Percentiles rank a stretch among this genome's conserved stretches.
Conservation (phyloP, 2,797 vertebrate species). For the Malurus leucopterus region DNA sequence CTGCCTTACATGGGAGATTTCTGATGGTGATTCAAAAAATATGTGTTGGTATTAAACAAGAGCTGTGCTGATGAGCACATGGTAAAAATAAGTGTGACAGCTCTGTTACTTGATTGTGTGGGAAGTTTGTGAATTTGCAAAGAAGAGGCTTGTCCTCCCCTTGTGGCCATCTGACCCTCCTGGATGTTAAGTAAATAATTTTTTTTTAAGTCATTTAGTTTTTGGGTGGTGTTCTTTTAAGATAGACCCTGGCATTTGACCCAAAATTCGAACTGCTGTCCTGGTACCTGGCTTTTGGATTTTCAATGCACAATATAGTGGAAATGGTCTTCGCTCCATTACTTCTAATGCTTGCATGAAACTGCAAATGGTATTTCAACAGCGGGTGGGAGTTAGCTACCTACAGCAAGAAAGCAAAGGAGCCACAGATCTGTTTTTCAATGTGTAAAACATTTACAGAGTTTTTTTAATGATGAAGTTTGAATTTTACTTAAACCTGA, state of each 20-base stretch:
- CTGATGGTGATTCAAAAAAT: constrained; percentile 11
- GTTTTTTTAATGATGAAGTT: not conserved
- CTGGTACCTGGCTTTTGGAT: constrained; percentile 26
- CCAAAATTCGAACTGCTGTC: constrained; percentile 38
- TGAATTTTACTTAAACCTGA: constrained; percentile 27
- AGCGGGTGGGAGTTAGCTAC: constrained; percentile 42
- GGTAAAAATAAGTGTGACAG: constrained; percentile 36
- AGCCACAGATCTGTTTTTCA: constrained; percentile 17
- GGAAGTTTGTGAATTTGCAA: constrained; percentile 19
- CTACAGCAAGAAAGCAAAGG: constrained; percentile 46
- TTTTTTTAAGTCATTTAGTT: constrained; percentile 4
- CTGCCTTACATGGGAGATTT: constrained; percentile 40
- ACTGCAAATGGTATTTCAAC: constrained; percentile 52
- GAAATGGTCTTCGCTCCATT: constrained; percentile 48
- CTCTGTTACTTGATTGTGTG: constrained; percentile 18
- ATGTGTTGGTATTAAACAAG: not conserved
- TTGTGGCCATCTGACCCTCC: not conserved
- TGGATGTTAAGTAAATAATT: not conserved
- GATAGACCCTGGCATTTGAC: constrained; percentile 31
- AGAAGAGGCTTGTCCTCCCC: constrained; percentile 38
- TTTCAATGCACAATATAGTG: constrained; percentile 12
- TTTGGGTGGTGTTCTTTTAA: constrained; percentile 31
- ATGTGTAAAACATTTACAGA: not conserved
- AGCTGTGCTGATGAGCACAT: constrained; percentile 21
- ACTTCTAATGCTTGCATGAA: constrained; percentile 47